Conservation (phyloP, 2,113 vertebrate species). For the Albula goreensis region DNA sequence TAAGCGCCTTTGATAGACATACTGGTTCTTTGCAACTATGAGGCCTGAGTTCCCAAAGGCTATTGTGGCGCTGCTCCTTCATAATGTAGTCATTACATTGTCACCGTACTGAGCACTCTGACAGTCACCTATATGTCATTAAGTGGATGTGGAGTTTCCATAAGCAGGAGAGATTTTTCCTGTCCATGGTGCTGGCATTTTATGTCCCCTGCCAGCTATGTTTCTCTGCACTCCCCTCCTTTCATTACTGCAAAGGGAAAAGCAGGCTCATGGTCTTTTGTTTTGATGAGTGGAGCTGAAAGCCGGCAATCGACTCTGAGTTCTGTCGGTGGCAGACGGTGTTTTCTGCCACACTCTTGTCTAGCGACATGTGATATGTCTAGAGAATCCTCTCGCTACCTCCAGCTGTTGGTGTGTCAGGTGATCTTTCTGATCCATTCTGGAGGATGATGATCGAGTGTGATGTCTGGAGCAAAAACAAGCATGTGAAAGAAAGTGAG, state of each 20-base stretch:
- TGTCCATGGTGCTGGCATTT: too few relatives aligned
- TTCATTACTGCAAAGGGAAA: neutral
- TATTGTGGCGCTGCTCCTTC: neutral
- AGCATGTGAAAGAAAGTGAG: neutral
- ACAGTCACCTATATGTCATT: too few relatives aligned
- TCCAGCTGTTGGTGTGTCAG: neutral
- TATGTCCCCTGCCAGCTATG: neutral
- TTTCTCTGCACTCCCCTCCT: slow-evolving; percentile 1
- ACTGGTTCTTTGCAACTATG: too few relatives aligned
- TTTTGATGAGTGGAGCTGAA: slow-evolving; percentile 10
- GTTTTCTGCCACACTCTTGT: neutral
- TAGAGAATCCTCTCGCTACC: neutral
- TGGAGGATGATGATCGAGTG: neutral
- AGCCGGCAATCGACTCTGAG: neutral
- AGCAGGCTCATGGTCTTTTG: slow-evolving; percentile 19
- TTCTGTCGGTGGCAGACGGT: neutral
- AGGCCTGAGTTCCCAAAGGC: too few relatives aligned
- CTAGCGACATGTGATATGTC: neutral
- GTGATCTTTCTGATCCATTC: neutral
- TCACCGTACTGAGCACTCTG: neutral
- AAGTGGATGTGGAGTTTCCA: neutral
- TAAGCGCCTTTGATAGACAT: neutral
- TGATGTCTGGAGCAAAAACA: neutral
- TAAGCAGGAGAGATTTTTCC: neutral
- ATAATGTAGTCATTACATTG: too few relatives aligned